A percentile compares a stretch with the other conserved stretches of the same genome.
phyloP scores from a whole-genome alignment of 2,113 vertebrate genomes.

The Oncorhynchus mykiss region DNA sequence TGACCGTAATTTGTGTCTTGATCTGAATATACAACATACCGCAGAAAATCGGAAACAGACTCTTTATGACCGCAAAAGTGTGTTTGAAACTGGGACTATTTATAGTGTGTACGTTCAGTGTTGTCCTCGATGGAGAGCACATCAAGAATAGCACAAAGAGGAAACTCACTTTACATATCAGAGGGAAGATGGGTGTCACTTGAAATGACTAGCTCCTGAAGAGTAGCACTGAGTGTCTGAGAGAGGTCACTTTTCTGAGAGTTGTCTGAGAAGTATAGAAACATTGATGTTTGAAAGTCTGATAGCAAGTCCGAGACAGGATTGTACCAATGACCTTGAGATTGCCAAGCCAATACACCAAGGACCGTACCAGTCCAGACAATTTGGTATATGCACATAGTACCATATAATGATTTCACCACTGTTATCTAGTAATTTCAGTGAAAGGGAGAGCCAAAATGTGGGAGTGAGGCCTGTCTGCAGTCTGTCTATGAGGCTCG shows the following conservation, averaged over 20 bases:
- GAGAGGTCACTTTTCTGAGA: background rate
- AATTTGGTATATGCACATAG: conserved; percentile 6
- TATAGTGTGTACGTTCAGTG: conserved; percentile 29
- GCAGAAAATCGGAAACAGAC: conserved; percentile 24
- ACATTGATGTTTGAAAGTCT: background rate
- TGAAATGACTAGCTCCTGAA: conserved; percentile 8
- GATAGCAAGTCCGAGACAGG: background rate
- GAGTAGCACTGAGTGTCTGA: background rate
- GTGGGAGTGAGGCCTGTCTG: background rate
- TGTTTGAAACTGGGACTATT: conserved; percentile 19
- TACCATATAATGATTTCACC: conserved; percentile 6
- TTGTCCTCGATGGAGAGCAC: conserved; percentile 46
- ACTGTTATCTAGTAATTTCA: conserved; percentile 17
- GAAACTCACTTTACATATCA: conserved; percentile 58
- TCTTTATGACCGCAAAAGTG: conserved; percentile 33
- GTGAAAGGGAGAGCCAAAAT: conserved; percentile 16
- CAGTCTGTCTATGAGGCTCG: conserved; percentile 4
- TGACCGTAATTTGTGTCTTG: conserved; percentile 4
- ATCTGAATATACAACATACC: conserved; percentile 24
- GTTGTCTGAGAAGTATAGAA: background rate
- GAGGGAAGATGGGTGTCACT: conserved; percentile 22
- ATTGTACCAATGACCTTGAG: background rate
- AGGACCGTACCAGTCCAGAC: background rate
- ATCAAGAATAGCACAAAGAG: conserved; percentile 46
- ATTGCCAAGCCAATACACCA: conserved; percentile 14